Percentiles rank a stretch among this genome's conserved stretches.
Evolutionary conservation across 30 jellyfish, hydroid and myxozoan species (phyloP).

Genomic region (Cassiopea xamachana): DNA sequence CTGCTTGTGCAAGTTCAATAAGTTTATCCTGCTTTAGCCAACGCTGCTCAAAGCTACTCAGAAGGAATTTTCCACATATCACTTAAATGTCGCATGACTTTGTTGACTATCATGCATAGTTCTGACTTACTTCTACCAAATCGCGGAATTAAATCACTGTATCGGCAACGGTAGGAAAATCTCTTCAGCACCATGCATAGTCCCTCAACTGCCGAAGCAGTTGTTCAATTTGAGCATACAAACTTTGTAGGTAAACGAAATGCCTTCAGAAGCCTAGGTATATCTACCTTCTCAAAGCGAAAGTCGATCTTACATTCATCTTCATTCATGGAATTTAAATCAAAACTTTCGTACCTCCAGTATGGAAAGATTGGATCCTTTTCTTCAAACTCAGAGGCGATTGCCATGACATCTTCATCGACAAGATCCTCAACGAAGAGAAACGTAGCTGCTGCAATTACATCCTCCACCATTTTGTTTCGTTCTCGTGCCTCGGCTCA

Average conservation of each 20-base stretch:
- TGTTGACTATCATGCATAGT: slow-evolving; percentile 13
- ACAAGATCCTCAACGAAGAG: slow-evolving; percentile 29
- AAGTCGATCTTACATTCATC: slow-evolving; percentile 52
- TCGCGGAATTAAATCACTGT: slow-evolving; percentile 64
- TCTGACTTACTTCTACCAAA: slow-evolving; percentile 57
- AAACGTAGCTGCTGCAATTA: slow-evolving; percentile 23
- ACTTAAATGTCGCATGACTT: slow-evolving; percentile 29
- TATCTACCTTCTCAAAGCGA: slow-evolving; percentile 58
- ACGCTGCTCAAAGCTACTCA: slow-evolving; percentile 50
- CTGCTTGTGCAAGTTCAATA: slow-evolving; percentile 48
- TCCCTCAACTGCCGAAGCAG: slow-evolving; percentile 62
- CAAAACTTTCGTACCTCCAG: slow-evolving; percentile 19
- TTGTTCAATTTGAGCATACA: slow-evolving; percentile 61
- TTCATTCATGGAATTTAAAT: slow-evolving; percentile 34
- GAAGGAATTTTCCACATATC: slow-evolving; percentile 38
- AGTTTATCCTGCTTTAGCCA: slow-evolving; percentile 54
- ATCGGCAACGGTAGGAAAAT: slow-evolving; percentile 73
- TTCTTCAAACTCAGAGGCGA: background rate
- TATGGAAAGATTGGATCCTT: background rate
- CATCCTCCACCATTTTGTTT: slow-evolving; percentile 14
- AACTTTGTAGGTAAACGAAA: slow-evolving; percentile 48
- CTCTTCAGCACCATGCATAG: slow-evolving; percentile 47
- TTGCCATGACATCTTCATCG: slow-evolving; percentile 12
- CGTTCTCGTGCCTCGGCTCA: slow-evolving; percentile 15
- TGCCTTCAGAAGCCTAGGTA: slow-evolving; percentile 35